Conservation (phyloP, 2,113 vertebrate species). For the Lepisosteus osseus region DNA sequence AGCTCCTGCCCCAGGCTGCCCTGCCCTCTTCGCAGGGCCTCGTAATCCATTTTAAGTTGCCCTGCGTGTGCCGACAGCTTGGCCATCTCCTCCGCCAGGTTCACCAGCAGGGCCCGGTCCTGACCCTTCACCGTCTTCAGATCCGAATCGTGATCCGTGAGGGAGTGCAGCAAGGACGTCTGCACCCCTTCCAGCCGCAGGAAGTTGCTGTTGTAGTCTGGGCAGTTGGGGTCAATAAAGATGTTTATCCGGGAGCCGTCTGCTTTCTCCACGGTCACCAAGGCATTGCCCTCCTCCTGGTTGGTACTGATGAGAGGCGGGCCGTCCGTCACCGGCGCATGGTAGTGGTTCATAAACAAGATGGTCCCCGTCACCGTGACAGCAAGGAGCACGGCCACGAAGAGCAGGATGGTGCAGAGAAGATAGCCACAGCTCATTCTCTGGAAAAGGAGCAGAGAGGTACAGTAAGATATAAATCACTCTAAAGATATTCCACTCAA, state of each 20-base stretch:
- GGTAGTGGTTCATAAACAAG: constrained; percentile 93
- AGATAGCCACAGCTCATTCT: constrained; percentile 87
- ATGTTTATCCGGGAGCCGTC: constrained; percentile 93
- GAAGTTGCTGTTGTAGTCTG: constrained; percentile 76
- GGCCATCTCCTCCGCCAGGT: constrained; percentile 84
- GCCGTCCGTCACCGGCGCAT: constrained; percentile 71
- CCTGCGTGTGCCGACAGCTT: constrained; percentile 75
- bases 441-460: constrained; percentile 49
- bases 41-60: constrained; percentile 84
- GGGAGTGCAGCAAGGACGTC: constrained; percentile 75
- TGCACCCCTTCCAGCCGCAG: constrained; percentile 85
- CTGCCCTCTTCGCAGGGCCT: constrained; percentile 80
- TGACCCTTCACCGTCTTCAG: constrained; percentile 75
- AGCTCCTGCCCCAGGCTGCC: constrained; percentile 83
- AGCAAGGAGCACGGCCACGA: constrained; percentile 84
- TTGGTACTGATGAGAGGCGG: constrained; percentile 88
- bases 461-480: too few species aligned
- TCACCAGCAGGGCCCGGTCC: constrained; percentile 81
- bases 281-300: constrained; percentile 82
- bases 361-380: constrained; percentile 85
- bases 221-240: constrained; percentile 97
- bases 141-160: constrained; percentile 76
- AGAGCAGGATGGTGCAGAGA: constrained; percentile 86
- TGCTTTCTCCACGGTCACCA: constrained; percentile 89
- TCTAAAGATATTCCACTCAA: too few species aligned